Base-by-base conservation (phyloP, 2,113 vertebrate genomes). In the Poeciliopsis prolifica region DNA sequence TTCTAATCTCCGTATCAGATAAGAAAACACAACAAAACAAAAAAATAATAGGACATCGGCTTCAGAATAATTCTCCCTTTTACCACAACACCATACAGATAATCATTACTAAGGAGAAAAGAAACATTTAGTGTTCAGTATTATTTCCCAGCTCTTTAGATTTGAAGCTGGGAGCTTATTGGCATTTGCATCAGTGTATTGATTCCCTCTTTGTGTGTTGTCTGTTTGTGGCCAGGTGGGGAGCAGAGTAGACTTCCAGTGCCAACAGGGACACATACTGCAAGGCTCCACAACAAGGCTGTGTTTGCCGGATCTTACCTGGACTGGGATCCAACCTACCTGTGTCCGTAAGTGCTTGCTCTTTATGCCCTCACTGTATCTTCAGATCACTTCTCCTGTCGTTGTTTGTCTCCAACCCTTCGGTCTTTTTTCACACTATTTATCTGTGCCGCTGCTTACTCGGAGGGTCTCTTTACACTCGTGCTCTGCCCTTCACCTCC, bases 261-360 rank as follows among this genome's bases (percentile, higher is more conserved):
- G 98, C 94, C 96, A 98, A 85, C 97, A 96, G 87, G 97, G 98
- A 24, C 96, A 98, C 87, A 94, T 99, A 83, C 94, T 99, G 75
- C 96, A 98, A 90, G 98, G 98, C 70, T 98, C 98, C 85, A 99
- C 96, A 88, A 97, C 96, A 67, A 93, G 97, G 72, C 95, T 96
- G 17, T 99, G 98, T 88, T 94, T 96, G 54, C 94, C 94, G 33
- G 98, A 99, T 90, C 95, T 99, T 74, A 99, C 97, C 29, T 99
- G 98, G 98, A 99, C 96, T 0, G 98, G 98, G 14, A 68, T 91
- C 70, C 97, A 96, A 77, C 95, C 98, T 0, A 95, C 96, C 84
- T 99, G 98, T 58, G 88, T 97, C 92, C 93, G 98, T 99, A 91
- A 97, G 98, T 98, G 61, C 5, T 70, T 51, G 30, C 70, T 62